phyloP scores from a whole-genome alignment of 2,888 invertebrate genomes.

The Calephelis perditalis region DNA sequence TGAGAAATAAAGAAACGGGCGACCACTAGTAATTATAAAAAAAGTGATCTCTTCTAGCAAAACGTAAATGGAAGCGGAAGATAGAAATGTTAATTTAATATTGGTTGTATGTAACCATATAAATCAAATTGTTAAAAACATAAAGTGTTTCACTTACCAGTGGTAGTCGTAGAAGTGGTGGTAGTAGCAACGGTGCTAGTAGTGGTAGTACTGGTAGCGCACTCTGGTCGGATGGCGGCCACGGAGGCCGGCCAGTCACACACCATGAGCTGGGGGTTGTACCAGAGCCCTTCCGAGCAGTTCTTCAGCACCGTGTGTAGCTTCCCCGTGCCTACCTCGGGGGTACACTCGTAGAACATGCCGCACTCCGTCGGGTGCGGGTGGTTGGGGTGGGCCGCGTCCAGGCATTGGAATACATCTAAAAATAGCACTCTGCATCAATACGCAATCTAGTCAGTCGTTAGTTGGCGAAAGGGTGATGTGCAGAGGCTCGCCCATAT shows the following conservation, averaged over 20 bases:
- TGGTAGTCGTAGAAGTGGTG: constrained; percentile 20
- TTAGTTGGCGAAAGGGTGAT: too few species aligned
- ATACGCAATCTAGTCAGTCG: too few species aligned
- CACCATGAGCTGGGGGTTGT: constrained; percentile 79
- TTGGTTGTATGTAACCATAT: too few species aligned
- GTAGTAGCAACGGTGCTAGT: constrained; percentile 17
- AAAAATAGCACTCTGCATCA: constrained; percentile 7
- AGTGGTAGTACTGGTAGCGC: constrained; percentile 44
- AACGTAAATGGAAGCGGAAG: too few species aligned
- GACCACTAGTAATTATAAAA: too few species aligned
- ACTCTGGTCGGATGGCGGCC: constrained; percentile 77
- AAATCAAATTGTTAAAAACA: too few species aligned
- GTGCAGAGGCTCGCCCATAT: too few species aligned
- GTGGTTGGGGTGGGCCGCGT: constrained; percentile 70
- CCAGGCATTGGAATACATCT: constrained; percentile 60
- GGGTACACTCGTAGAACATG: constrained; percentile 83
- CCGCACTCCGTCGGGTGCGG: constrained; percentile 82
- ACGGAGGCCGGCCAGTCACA: constrained; percentile 83
- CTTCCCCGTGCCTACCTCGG: constrained; percentile 48
- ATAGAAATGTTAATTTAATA: too few species aligned
- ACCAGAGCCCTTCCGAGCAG: constrained; percentile 81
- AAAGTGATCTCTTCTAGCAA: too few species aligned
- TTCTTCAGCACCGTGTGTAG: constrained; percentile 79
- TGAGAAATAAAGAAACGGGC: too few species aligned
- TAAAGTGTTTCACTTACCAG: neutral